These are phyloP conservation scores for Thymelicus lineola DNA, from an alignment of 2,888 invertebrate species.

Conservation along the genomic window DNA sequence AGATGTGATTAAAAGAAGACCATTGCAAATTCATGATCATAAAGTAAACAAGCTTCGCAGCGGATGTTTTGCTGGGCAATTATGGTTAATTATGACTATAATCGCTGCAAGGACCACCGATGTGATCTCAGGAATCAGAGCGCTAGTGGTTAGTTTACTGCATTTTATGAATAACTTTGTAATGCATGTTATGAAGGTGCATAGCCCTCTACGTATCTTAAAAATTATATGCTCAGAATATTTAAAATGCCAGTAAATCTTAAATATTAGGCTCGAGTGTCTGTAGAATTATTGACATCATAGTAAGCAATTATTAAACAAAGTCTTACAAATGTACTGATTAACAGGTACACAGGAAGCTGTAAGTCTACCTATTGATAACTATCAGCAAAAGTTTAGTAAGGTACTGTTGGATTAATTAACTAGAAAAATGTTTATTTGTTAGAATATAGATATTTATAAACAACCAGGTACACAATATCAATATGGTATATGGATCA, in stretches of 20 bases:
- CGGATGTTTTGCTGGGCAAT: slow-evolving; percentile 28
- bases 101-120: slow-evolving; percentile 30
- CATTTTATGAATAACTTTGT: slow-evolving; percentile 29
- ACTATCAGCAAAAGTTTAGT: too few relatives aligned
- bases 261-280: background rate
- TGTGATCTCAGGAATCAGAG: slow-evolving; percentile 26
- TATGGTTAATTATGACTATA: slow-evolving; percentile 34
- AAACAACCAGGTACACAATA: too few relatives aligned
- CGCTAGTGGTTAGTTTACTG: slow-evolving; percentile 22
- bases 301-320: too few relatives aligned
- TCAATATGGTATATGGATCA: too few relatives aligned
- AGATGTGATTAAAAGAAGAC: slow-evolving; percentile 3
- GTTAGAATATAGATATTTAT: too few relatives aligned
- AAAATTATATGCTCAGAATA: too few relatives aligned
- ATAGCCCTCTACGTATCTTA: background rate
- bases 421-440: too few relatives aligned
- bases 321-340: too few relatives aligned
- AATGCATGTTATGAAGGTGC: slow-evolving; percentile 17
- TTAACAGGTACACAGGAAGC: too few relatives aligned
- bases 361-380: too few relatives aligned
- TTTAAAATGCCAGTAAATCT: background rate
- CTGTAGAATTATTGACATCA: too few relatives aligned
- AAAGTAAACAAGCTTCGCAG: slow-evolving; percentile 28
- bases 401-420: too few relatives aligned
- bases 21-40: slow-evolving; percentile 13